These are phyloP conservation scores for Podarcis lilfordi DNA, from an alignment of 2,797 vertebrate genomes.

Conservation along the genomic window DNA sequence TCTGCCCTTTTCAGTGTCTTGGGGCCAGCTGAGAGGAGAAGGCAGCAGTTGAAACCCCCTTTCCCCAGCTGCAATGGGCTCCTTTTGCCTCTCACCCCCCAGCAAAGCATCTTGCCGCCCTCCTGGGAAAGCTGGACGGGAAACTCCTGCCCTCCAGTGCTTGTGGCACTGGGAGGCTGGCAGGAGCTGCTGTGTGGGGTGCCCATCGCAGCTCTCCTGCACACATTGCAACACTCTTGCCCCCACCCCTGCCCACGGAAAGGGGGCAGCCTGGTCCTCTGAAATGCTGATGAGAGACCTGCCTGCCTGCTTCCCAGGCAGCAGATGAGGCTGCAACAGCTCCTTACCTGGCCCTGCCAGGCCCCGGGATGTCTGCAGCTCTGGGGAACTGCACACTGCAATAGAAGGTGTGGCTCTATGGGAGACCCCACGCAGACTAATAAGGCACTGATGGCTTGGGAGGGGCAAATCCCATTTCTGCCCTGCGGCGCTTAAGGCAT, in stretches of 20 bases:
- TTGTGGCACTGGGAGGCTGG: background rate
- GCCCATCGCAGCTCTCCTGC: background rate
- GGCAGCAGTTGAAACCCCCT: background rate
- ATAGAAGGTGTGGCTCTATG: background rate
- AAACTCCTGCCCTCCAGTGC: background rate
- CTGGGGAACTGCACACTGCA: too few relatives aligned
- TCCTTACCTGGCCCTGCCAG: background rate
- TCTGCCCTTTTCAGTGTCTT: too few relatives aligned
- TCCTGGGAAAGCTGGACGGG: background rate
- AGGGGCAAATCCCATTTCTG: background rate
- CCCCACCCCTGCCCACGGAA: rapidly evolving
- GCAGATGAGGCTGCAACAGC: background rate
- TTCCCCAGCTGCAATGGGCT: too few relatives aligned
- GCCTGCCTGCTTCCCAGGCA: background rate
- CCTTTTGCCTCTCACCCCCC: background rate
- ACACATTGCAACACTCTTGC: background rate
- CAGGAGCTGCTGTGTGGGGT: background rate
- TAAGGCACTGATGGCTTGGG: background rate
- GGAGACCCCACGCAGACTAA: too few relatives aligned
- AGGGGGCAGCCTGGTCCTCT: background rate
- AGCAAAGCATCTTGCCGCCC: background rate
- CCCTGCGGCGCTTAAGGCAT: background rate
- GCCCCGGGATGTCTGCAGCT: too few relatives aligned
- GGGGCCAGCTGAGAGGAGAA: background rate
- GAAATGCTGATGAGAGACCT: too few relatives aligned